Conservation (phyloP, 1,140 invertebrate species). For the Bombus difficillimus region DNA sequence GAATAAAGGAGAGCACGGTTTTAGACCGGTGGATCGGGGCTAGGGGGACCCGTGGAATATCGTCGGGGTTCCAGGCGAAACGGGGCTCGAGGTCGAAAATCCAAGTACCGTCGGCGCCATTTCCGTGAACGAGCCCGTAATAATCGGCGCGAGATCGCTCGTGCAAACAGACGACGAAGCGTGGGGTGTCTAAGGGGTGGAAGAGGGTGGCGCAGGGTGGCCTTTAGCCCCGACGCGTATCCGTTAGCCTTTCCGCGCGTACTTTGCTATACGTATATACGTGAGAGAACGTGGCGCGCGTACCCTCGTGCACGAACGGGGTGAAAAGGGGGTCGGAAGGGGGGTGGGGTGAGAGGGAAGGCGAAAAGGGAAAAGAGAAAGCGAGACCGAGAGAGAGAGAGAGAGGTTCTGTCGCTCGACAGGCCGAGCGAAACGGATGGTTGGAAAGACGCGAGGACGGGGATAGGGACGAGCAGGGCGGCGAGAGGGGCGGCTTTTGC, state of each 20-base stretch:
- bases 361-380: too few relatives aligned
- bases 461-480: neutral
- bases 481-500: neutral
- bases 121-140: slow-evolving; percentile 49
- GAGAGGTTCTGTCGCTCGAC: neutral
- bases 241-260: slow-evolving; percentile 53
- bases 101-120: slow-evolving; percentile 34
- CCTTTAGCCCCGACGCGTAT: slow-evolving; percentile 32
- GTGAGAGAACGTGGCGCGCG: slow-evolving; percentile 2
- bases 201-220: neutral
- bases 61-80: neutral
- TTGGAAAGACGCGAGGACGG: neutral
- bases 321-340: neutral
- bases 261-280: neutral
- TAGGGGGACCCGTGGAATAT: neutral
- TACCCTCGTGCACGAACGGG: slow-evolving; percentile 15
- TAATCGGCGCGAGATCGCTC: slow-evolving; percentile 53
- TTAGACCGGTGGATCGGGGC: neutral
- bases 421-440: neutral
- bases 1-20: slow-evolving; percentile 19
- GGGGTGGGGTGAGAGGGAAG: neutral
- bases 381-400: neutral
- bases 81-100: slow-evolving; percentile 35
- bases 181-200: neutral
- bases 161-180: slow-evolving; percentile 39